phyloP scores from a whole-genome alignment of 2,888 invertebrate genomes.

The Dromius quadrimaculatus region DNA sequence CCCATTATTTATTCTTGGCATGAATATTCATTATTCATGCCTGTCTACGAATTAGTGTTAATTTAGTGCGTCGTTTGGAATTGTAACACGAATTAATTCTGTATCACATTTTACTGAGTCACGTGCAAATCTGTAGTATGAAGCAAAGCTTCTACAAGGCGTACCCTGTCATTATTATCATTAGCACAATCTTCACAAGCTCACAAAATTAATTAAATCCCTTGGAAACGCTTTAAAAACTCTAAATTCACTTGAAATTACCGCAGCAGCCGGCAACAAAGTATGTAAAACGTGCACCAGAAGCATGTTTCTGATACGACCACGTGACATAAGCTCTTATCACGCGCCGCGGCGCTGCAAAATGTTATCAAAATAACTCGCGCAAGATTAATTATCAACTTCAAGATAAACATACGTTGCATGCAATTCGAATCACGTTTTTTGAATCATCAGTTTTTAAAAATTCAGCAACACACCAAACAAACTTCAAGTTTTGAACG shows the following conservation, averaged over 20 bases:
- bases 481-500: too few species aligned
- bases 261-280: slow-evolving; percentile 2
- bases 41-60: too few species aligned
- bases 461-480: too few species aligned
- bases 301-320: background rate
- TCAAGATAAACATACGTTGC: background rate
- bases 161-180: slow-evolving; percentile 18
- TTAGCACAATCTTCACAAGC: slow-evolving; percentile 10
- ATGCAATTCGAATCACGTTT: slow-evolving; percentile 10
- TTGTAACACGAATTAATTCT: too few species aligned
- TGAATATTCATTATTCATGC: too few species aligned
- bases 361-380: slow-evolving; percentile 29
- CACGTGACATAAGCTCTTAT: slow-evolving; percentile 20
- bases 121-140: too few species aligned
- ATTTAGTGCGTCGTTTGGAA: too few species aligned
- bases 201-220: slow-evolving; percentile 27
- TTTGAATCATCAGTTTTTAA: too few species aligned
- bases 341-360: background rate
- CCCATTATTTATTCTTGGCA: too few species aligned
- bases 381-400: slow-evolving; percentile 19
- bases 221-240: slow-evolving; percentile 18
- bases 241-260: slow-evolving; percentile 21
- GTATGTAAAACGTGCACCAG: slow-evolving; percentile 23
- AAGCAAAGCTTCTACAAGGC: too few species aligned
- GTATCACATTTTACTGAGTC: too few species aligned